These are phyloP conservation scores for Psephotus haematonotus DNA, from an alignment of 2,113 vertebrate genomes.

Conservation along the genomic window DNA sequence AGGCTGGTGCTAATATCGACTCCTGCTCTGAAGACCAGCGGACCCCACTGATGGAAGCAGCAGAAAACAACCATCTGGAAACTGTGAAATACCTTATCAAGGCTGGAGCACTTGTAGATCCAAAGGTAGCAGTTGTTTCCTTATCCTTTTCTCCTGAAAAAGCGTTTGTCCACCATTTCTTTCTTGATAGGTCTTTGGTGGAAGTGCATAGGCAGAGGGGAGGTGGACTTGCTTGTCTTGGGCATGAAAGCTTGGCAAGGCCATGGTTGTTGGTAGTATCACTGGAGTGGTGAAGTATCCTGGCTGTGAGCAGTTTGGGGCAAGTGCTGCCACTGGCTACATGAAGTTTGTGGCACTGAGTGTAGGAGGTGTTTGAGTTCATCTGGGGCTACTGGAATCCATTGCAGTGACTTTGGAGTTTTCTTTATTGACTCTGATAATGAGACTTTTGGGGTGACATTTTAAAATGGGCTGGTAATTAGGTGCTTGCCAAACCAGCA, in stretches of 20 bases:
- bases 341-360: not conserved
- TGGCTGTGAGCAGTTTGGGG: not conserved
- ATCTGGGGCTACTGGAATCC: not conserved
- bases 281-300: not conserved
- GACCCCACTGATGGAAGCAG: conserved; percentile 92
- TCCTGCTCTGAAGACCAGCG: conserved; percentile 92
- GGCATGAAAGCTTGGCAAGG: rapidly evolving
- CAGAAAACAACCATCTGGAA: conserved; percentile 93
- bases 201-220: not conserved
- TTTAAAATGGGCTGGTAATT: not conserved
- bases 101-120: conserved; percentile 87
- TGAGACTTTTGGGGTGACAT: conserved; percentile 13
- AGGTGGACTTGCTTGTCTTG: not conserved
- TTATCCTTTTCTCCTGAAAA: not conserved
- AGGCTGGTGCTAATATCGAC: conserved; percentile 96
- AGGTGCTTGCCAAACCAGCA: conserved; percentile 2
- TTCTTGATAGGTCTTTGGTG: not conserved
- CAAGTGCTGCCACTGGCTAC: not conserved
- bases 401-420: not conserved
- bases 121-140: conserved; percentile 79
- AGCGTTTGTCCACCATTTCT: not conserved
- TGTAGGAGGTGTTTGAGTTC: not conserved
- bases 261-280: not conserved
- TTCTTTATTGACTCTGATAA: not conserved
- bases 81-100: conserved; percentile 94